phyloP scores from a whole-genome alignment of 2,113 vertebrate species.

The Rhinolophus sinicus region DNA sequence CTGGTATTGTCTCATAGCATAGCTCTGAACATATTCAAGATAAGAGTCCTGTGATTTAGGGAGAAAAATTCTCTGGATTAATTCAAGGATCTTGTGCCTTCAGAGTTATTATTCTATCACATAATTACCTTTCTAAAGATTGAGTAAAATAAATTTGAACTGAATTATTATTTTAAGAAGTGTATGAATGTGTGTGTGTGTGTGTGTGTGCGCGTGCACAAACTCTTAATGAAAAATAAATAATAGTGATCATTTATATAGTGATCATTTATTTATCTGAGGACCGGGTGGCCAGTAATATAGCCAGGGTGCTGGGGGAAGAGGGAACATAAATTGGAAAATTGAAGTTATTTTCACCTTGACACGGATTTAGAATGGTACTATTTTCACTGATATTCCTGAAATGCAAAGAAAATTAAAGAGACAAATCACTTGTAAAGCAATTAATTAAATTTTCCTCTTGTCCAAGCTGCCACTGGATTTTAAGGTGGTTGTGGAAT shows the following conservation, averaged over 20 bases:
- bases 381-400: background rate
- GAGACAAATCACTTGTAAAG: background rate
- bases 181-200: accelerated
- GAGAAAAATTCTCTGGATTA: background rate
- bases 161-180: background rate
- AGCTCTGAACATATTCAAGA: background rate
- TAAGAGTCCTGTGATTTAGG: background rate
- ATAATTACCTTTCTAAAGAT: background rate
- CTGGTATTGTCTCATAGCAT: background rate
- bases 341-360: background rate
- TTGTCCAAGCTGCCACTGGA: background rate
- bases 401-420: background rate
- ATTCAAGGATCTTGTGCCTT: background rate
- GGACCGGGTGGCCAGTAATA: background rate
- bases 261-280: no score
- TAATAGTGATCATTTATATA: background rate
- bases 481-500: background rate
- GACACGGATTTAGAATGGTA: background rate
- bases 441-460: background rate
- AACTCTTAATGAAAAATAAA: background rate
- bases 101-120: background rate
- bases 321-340: background rate
- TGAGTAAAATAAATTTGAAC: background rate
- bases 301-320: accelerated
- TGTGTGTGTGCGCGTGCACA: accelerated